Conservation (phyloP, 2,888 invertebrate species). For the Chymomyza caudatula region DNA sequence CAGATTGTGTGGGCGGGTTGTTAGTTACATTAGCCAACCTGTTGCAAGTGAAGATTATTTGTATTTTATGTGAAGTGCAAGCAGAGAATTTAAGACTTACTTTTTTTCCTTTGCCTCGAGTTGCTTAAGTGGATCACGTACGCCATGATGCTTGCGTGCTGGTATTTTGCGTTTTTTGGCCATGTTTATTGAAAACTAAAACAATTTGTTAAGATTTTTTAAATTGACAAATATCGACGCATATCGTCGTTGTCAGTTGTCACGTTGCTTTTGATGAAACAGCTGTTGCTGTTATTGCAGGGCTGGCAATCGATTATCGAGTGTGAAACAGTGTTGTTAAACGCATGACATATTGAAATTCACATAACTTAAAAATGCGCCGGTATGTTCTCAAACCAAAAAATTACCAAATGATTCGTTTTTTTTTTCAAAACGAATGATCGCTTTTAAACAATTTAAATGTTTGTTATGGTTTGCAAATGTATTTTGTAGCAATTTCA, state of each 20-base stretch:
- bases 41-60: background rate
- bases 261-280: slow-evolving; percentile 35
- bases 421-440: too few species aligned
- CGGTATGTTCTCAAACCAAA: slow-evolving; percentile 25
- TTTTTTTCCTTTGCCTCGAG: slow-evolving; percentile 78
- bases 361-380: background rate
- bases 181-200: slow-evolving; percentile 80
- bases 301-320: slow-evolving; percentile 15
- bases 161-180: slow-evolving; percentile 84
- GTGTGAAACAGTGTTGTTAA: background rate
- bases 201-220: background rate
- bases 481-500: background rate
- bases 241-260: slow-evolving; percentile 30
- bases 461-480: background rate
- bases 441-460: too few species aligned
- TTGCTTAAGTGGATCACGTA: slow-evolving; percentile 88
- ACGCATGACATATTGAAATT: background rate
- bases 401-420: too few species aligned
- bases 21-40: slow-evolving; percentile 87
- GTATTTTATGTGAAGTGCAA: background rate
- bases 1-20: slow-evolving; percentile 84
- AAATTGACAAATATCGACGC: slow-evolving; percentile 8
- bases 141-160: slow-evolving; percentile 87
- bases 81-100: slow-evolving; percentile 79
- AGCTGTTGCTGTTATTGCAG: slow-evolving; percentile 24